Conservation (phyloP, 2,797 vertebrate species). For the Cirrhinus molitorella region DNA sequence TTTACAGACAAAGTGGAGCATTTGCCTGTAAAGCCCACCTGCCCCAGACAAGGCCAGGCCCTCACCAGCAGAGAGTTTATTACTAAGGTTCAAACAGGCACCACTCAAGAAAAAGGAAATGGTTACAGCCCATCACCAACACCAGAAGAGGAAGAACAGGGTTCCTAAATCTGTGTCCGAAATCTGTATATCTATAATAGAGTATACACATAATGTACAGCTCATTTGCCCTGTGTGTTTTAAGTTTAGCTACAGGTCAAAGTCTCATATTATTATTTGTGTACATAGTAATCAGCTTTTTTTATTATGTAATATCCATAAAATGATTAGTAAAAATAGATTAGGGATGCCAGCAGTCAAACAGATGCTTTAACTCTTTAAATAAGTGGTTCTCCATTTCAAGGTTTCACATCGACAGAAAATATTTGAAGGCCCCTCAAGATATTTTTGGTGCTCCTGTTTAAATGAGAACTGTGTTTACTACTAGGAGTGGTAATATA, state of each 20-base stretch:
- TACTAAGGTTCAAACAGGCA: constrained; percentile 72
- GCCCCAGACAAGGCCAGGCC: constrained; percentile 75
- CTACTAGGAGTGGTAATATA: background rate
- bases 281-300: background rate
- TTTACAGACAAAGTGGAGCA: constrained; percentile 71
- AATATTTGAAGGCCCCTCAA: background rate
- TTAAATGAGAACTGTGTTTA: background rate
- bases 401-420: background rate
- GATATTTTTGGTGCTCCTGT: background rate
- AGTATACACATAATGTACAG: constrained; percentile 1
- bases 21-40: constrained; percentile 61
- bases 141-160: constrained; percentile 51
- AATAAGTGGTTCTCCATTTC: background rate
- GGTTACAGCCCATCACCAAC: constrained; percentile 50
- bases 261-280: constrained; percentile 6
- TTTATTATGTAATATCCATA: constrained; percentile 1
- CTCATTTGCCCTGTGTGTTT: background rate
- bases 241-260: background rate
- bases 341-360: background rate
- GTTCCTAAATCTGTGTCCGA: constrained; percentile 11
- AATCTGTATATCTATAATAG: constrained; percentile 1
- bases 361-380: background rate
- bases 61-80: constrained; percentile 83
- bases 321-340: background rate
- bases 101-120: constrained; percentile 42